Evolutionary conservation across 2,888 invertebrate species (phyloP).

Genomic region (Alentia gelatinosa): DNA sequence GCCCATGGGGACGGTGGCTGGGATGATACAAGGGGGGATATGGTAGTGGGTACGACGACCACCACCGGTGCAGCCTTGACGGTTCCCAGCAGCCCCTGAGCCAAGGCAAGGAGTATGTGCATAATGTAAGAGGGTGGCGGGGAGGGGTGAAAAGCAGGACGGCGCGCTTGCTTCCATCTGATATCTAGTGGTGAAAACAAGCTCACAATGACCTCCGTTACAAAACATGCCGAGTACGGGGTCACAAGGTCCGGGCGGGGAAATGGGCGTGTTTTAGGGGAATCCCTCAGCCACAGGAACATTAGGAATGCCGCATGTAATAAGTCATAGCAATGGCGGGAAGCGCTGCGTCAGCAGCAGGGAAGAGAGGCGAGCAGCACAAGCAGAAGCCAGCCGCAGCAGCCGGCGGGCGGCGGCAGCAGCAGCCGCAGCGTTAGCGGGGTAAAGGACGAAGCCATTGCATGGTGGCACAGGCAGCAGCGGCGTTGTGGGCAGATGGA

Average conservation of each 20-base stretch:
- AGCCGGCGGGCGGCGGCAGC: not conserved
- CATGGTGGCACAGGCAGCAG: not conserved
- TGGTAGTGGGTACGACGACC: not conserved
- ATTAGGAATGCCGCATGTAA: constrained; percentile 36
- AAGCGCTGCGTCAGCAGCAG: constrained; percentile 8
- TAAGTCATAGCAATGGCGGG: constrained; percentile 18
- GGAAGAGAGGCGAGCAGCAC: not conserved
- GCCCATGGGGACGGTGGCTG: not conserved
- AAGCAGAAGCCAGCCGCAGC: constrained; percentile 20
- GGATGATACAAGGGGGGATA: not conserved
- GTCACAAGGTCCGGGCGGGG: not conserved
- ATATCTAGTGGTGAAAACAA: no score
- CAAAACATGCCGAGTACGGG: no score
- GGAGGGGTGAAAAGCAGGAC: not conserved
- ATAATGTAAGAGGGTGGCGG: constrained; percentile 18
- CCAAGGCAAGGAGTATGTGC: constrained; percentile 3
- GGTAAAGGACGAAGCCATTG: not conserved
- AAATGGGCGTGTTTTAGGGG: not conserved
- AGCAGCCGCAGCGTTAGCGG: not conserved
- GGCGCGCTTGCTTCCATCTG: no score
- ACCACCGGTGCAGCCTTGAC: constrained; percentile 25
- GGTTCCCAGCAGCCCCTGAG: not conserved
- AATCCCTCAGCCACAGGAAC: not conserved
- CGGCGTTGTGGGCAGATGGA: not conserved
- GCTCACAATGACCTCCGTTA: no score